These are phyloP conservation scores for Drosophila monieri DNA, from an alignment of 2,888 invertebrate genomes.

Conservation along the genomic window DNA sequence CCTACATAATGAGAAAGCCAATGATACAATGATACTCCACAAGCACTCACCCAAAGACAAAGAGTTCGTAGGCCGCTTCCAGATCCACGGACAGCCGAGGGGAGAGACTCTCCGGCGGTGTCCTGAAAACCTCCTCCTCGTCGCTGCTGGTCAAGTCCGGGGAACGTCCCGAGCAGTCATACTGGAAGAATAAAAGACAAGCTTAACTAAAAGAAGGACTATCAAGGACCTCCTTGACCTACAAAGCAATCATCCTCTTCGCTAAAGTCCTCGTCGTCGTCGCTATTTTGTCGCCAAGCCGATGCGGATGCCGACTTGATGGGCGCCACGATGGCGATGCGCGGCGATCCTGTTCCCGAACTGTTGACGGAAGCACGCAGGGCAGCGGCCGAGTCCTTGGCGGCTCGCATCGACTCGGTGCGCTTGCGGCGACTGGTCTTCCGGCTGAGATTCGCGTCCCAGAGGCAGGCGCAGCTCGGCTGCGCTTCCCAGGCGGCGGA, in stretches of 20 bases:
- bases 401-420: slow-evolving; percentile 77
- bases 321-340: slow-evolving; percentile 1
- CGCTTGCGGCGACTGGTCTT: slow-evolving; percentile 84
- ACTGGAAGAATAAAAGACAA: slow-evolving; percentile 4
- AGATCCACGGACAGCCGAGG: slow-evolving; percentile 51
- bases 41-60: slow-evolving; percentile 88
- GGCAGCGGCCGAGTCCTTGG: background rate
- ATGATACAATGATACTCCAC: too few relatives aligned
- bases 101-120: slow-evolving; percentile 86
- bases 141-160: slow-evolving; percentile 50
- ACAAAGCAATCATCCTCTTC: slow-evolving; percentile 80
- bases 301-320: background rate
- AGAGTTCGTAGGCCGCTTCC: slow-evolving; percentile 84
- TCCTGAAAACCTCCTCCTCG: slow-evolving; percentile 86
- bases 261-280: slow-evolving; percentile 50
- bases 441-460: slow-evolving; percentile 84
- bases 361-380: background rate
- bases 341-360: background rate
- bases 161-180: slow-evolving; percentile 3
- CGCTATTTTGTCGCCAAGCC: slow-evolving; percentile 18
- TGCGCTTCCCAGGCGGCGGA: slow-evolving; percentile 86
- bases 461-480: slow-evolving; percentile 87
- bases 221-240: slow-evolving; percentile 6
- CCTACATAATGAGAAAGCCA: too few relatives aligned
- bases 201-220: background rate